Conservation (phyloP, 2,113 vertebrate genomes). For the Chelonoidis abingdonii region DNA sequence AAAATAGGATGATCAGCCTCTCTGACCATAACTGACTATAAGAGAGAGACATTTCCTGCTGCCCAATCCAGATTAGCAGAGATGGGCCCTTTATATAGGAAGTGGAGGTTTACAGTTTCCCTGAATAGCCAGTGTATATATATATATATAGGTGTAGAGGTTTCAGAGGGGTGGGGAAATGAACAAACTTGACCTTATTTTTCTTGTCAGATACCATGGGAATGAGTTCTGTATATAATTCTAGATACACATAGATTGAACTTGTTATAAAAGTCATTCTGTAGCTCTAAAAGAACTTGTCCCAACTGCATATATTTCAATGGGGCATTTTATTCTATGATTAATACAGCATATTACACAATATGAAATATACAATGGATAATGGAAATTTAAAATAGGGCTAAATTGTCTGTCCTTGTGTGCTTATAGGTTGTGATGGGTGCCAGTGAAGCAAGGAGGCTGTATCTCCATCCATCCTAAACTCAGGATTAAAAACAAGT, state of each 20-base stretch:
- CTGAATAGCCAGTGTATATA: not conserved
- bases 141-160: not conserved
- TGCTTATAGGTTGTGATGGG: not conserved
- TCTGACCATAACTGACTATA: too few species aligned
- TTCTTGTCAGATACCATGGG: not conserved
- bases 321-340: not conserved
- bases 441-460: not conserved
- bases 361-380: not conserved
- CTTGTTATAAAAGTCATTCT: not conserved
- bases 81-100: not conserved
- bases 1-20: too few species aligned
- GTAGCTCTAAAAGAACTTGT: fast-evolving
- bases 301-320: fast-evolving
- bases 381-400: not conserved
- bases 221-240: not conserved
- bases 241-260: fast-evolving
- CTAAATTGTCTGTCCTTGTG: not conserved
- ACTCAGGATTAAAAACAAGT: not conserved
- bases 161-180: not conserved
- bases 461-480: not conserved
- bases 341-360: not conserved
- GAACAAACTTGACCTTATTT: not conserved
- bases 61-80: not conserved
- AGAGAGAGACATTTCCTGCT: not conserved
- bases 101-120: fast-evolving